Evolutionary conservation across 1,140 invertebrate genomes (phyloP).

Genomic region (Drosophila bocqueti): DNA sequence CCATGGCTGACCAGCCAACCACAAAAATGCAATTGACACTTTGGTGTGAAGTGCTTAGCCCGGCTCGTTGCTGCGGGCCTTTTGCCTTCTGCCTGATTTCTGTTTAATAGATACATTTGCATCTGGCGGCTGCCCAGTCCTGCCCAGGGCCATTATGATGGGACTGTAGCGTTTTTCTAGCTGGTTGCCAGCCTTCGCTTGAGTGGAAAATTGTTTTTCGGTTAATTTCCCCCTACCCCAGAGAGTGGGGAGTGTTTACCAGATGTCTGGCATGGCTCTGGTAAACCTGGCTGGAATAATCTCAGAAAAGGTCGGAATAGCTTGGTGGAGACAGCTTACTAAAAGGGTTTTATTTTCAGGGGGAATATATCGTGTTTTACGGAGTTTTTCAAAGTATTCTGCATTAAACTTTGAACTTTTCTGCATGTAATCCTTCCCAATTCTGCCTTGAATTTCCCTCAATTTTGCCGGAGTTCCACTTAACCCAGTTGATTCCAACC

Average conservation of each 20-base stretch:
- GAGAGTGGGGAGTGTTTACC: neutral
- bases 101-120: conserved; percentile 83
- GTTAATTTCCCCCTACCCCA: conserved; percentile 56
- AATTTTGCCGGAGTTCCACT: neutral
- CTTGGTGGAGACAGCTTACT: conserved; percentile 7
- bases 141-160: conserved; percentile 44
- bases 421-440: neutral
- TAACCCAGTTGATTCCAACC: conserved; percentile 31
- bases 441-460: neutral
- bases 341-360: neutral
- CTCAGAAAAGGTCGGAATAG: conserved; percentile 23
- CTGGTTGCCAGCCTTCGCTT: conserved; percentile 70
- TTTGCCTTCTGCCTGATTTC: conserved; percentile 72
- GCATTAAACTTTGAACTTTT: neutral
- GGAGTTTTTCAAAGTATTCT: neutral
- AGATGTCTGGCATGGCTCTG: conserved; percentile 47
- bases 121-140: conserved; percentile 65
- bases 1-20: conserved; percentile 62
- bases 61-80: conserved; percentile 55
- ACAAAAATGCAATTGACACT: conserved; percentile 83
- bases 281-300: conserved; percentile 3
- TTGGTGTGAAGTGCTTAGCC: conserved; percentile 81
- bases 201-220: conserved; percentile 81
- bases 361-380: neutral
- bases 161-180: conserved; percentile 67